Evolutionary conservation across 2,113 vertebrate species (phyloP).

Genomic region (Heterotis niloticus): DNA sequence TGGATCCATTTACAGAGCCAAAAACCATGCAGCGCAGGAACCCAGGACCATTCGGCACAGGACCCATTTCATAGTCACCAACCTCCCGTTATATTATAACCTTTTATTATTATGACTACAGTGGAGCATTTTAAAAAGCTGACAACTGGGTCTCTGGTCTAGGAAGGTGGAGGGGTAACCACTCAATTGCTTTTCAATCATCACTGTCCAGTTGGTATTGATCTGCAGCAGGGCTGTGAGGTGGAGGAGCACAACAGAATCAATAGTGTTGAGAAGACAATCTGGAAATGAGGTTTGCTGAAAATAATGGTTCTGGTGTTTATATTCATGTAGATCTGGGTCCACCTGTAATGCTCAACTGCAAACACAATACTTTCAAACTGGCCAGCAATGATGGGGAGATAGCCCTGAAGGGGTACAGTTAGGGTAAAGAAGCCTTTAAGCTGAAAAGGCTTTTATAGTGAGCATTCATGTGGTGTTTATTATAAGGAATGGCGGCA

Average conservation of each 20-base stretch:
- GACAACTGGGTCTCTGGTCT: neutral
- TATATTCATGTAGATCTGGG: neutral
- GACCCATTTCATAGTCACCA: neutral
- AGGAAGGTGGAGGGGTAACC: neutral
- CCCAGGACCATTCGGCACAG: neutral
- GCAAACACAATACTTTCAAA: too few relatives aligned
- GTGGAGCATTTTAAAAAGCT: neutral
- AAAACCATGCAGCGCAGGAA: neutral
- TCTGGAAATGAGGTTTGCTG: neutral
- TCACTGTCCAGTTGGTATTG: constrained; percentile 3
- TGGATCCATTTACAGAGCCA: neutral
- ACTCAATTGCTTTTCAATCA: neutral
- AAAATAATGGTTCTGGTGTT: constrained; percentile 11
- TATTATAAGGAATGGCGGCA: too few relatives aligned
- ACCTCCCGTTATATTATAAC: neutral
- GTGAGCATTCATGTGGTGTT: too few relatives aligned
- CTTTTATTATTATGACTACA: constrained; percentile 7
- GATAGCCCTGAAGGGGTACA: too few relatives aligned
- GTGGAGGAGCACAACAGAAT: neutral
- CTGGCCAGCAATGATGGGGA: too few relatives aligned
- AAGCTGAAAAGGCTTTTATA: too few relatives aligned
- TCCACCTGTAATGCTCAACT: too few relatives aligned
- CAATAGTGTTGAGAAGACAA: too few relatives aligned
- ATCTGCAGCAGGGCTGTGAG: neutral
- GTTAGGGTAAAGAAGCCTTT: too few relatives aligned